A percentile compares a stretch with the other conserved stretches of the same genome.
Evolutionary conservation across 2,113 vertebrate genomes (phyloP).

Genomic region (Panthera uncia): DNA sequence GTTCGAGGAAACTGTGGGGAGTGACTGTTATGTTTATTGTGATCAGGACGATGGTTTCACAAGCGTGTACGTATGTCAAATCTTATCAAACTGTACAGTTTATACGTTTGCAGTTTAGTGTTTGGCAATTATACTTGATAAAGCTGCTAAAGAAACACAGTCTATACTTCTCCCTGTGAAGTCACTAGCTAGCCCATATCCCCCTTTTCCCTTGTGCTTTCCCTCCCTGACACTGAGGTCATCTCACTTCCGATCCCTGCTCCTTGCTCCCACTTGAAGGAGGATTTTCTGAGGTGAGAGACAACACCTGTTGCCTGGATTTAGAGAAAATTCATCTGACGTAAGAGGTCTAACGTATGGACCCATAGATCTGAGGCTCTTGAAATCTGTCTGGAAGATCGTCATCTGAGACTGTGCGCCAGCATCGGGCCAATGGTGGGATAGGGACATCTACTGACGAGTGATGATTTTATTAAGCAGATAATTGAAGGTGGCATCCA

Average conservation of each 20-base stretch:
- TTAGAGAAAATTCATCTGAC: background rate
- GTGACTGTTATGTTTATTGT: background rate
- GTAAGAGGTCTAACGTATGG: background rate
- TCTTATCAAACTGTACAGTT: background rate
- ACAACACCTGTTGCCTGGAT: background rate
- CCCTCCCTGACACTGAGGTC: background rate
- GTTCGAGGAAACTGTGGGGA: background rate
- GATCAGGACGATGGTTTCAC: background rate
- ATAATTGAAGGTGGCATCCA: background rate
- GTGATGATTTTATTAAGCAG: background rate
- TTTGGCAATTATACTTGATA: background rate
- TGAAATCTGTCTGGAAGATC: background rate
- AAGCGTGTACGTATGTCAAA: too few species aligned
- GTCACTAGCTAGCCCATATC: too few species aligned
- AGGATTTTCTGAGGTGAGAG: background rate
- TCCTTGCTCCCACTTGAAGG: background rate
- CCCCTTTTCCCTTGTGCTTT: background rate
- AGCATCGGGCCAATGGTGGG: too few species aligned
- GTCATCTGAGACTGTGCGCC: background rate
- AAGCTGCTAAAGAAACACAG: background rate
- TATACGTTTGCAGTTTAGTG: background rate
- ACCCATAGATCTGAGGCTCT: background rate
- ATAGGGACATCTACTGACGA: background rate
- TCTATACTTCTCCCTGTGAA: background rate
- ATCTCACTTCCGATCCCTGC: background rate